Evolutionary conservation across 2,888 invertebrate genomes (phyloP).

Genomic region (Lasiommata megera): DNA sequence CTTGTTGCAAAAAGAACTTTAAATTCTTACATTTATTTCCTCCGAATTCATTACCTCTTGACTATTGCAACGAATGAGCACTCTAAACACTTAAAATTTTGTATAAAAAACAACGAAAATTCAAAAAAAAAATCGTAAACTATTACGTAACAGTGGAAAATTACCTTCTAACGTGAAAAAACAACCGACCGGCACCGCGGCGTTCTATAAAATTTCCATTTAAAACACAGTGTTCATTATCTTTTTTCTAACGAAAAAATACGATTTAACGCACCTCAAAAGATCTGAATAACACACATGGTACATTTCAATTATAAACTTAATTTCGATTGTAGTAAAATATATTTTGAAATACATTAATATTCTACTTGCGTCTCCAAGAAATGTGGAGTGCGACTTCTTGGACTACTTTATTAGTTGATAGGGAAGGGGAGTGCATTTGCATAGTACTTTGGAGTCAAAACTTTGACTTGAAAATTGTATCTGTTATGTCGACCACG

Average conservation of each 20-base stretch:
- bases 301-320: conserved; percentile 37
- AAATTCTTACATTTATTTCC: background rate
- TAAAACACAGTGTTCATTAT: conserved; percentile 76
- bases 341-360: conserved; percentile 36
- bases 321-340: conserved; percentile 38
- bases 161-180: conserved; percentile 58
- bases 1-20: background rate
- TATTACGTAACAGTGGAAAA: conserved; percentile 63
- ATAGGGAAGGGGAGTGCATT: conserved; percentile 53
- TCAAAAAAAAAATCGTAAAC: conserved; percentile 24
- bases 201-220: conserved; percentile 78
- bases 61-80: background rate
- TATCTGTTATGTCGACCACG: too few relatives aligned
- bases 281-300: conserved; percentile 38
- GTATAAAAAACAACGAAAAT: background rate
- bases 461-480: conserved; percentile 19
- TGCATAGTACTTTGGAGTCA: conserved; percentile 17
- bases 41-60: background rate
- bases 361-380: conserved; percentile 46
- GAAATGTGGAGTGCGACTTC: conserved; percentile 40
- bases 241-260: conserved; percentile 77
- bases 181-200: conserved; percentile 61
- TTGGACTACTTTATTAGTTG: conserved; percentile 73
- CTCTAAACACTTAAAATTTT: conserved; percentile 17
- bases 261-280: conserved; percentile 40